Conservation (phyloP, 2,888 invertebrate species). For the Syrista parreyssii region DNA sequence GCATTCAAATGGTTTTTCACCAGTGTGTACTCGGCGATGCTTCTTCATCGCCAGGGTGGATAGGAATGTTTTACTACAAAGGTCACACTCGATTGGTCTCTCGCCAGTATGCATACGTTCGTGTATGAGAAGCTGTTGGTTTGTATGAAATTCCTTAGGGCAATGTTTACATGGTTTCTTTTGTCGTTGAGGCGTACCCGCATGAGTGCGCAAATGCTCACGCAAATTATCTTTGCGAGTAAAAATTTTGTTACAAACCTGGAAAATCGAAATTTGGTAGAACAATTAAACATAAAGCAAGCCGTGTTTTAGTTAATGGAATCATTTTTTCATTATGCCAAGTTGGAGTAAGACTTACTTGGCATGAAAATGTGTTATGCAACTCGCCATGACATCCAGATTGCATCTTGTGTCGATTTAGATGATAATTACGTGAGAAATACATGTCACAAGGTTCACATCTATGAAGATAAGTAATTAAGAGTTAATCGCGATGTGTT, state of each 20-base stretch:
- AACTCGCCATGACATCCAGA: slow-evolving; percentile 69
- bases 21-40: slow-evolving; percentile 71
- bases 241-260: slow-evolving; percentile 70
- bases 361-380: slow-evolving; percentile 69
- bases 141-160: slow-evolving; percentile 72
- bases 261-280: slow-evolving; percentile 23
- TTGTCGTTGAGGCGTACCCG: slow-evolving; percentile 71
- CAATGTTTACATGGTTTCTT: slow-evolving; percentile 75
- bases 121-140: slow-evolving; percentile 70
- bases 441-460: slow-evolving; percentile 68
- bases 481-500: not conserved
- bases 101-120: slow-evolving; percentile 77
- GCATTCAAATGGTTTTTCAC: slow-evolving; percentile 70
- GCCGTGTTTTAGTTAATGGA: not conserved
- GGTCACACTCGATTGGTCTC: slow-evolving; percentile 76
- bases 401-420: slow-evolving; percentile 69
- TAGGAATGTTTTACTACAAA: slow-evolving; percentile 79
- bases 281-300: not conserved
- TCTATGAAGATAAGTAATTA: slow-evolving; percentile 27
- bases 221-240: slow-evolving; percentile 80
- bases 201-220: slow-evolving; percentile 77
- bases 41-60: slow-evolving; percentile 82
- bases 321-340: not conserved
- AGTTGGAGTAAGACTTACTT: slow-evolving; percentile 61
- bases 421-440: slow-evolving; percentile 69